Conservation (phyloP, 2,113 vertebrate species). For the Zosterops pallidus region DNA sequence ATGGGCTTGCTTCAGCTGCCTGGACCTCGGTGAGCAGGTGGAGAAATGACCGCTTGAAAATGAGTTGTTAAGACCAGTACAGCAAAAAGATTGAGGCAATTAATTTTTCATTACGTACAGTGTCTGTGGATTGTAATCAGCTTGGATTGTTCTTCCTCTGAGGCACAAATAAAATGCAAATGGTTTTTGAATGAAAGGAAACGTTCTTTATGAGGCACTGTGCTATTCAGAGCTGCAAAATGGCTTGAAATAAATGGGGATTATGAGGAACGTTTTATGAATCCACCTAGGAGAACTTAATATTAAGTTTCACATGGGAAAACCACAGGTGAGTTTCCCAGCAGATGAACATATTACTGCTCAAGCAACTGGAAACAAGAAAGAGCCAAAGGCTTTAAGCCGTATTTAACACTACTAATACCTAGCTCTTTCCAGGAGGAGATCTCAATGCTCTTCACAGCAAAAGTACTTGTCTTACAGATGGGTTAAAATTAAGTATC, state of each 20-base stretch:
- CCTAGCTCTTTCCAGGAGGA: neutral
- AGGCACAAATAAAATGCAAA: conserved; percentile 80
- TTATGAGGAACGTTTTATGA: conserved; percentile 68
- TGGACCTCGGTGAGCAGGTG: conserved; percentile 79
- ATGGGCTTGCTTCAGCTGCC: conserved; percentile 75
- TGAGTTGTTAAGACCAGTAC: conserved; percentile 81
- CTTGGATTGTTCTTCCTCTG: conserved; percentile 74
- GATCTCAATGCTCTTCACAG: neutral
- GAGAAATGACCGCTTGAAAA: conserved; percentile 82
- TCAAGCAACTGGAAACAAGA: conserved; percentile 27
- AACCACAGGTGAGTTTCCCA: conserved; percentile 17
- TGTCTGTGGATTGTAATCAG: conserved; percentile 80
- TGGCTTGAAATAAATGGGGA: conserved; percentile 64
- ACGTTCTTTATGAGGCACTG: conserved; percentile 66
- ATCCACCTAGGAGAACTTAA: conserved; percentile 50
- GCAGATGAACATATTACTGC: conserved; percentile 13
- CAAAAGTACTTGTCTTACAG: neutral
- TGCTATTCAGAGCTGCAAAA: conserved; percentile 49
- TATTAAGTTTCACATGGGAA: conserved; percentile 2
- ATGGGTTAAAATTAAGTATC: neutral
- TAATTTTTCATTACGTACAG: conserved; percentile 84
- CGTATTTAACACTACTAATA: conserved; percentile 13
- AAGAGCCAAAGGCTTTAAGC: neutral
- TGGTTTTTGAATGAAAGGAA: conserved; percentile 67
- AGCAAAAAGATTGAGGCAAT: conserved; percentile 84